Base-by-base conservation (phyloP, 2,113 vertebrate genomes). In the Oxygymnocypris stewartii region DNA sequence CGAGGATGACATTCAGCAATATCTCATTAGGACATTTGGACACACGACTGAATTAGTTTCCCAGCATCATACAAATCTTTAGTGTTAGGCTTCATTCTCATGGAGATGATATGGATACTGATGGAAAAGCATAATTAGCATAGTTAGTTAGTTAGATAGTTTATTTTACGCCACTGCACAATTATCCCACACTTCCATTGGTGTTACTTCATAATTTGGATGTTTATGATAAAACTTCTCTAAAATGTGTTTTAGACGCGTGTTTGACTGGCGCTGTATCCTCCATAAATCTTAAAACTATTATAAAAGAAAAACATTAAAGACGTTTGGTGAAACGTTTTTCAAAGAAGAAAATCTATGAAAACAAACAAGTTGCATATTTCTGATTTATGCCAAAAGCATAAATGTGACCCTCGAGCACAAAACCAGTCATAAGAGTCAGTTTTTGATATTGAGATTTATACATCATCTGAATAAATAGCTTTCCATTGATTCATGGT, bases 361-460 rank as follows among this genome's bases (percentile, higher is more conserved):
- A 23, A 85, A 73, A 42, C 69, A 73, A 42, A 42, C 37, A 82
- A 79, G 81, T 44, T n/a, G 76, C 85, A 47, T 84, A 85, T 85
- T 87, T 88, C 51, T 87, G 47, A 54, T 75, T 74, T 88, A 86
- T 85, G 88, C 89, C 89, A 90, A 88, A 61, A 63, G 51, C 8
- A 57, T 23, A 57, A 0, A 51, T 51, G 49, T 44, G 42, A 44
- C 42, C 42, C 42, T 44, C 8, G 42, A 44, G 9, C 9, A 10
- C 42, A 40, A 40, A 40, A 40, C 6, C 40, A 40, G 40, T 40
- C 40, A 40, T 40, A 40, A 40, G 40, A 1, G 40, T 40, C 3
- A 6, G 6, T 40, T 40, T 40, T 40, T 40, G 40, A 40, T 1
- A 40, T 40, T 40, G 40, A 7, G 40, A 40, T 40, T 6, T 40